These are phyloP conservation scores for Laspeyria flexula DNA, from an alignment of 2,888 invertebrate species.

Conservation along the genomic window DNA sequence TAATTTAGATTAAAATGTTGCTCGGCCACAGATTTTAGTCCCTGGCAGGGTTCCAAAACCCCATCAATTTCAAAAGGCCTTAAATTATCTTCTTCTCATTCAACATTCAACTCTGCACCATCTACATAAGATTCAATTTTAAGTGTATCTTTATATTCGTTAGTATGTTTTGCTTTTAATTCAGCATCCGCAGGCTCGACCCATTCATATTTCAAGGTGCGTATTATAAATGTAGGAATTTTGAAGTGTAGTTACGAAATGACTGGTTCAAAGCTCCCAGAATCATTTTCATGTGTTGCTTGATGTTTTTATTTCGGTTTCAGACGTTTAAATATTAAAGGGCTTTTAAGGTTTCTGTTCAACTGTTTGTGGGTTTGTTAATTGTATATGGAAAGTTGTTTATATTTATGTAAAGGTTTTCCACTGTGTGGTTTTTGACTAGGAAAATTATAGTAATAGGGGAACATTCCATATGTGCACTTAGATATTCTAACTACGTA, in stretches of 20 bases:
- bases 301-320: slow-evolving; percentile 19
- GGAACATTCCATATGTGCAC: too few species aligned
- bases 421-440: background rate
- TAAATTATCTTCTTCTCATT: background rate
- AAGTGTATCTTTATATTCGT: background rate
- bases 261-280: slow-evolving; percentile 16
- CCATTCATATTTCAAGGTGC: slow-evolving; percentile 44
- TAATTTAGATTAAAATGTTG: slow-evolving; percentile 47
- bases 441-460: too few species aligned
- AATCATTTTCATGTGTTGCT: slow-evolving; percentile 20
- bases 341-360: background rate
- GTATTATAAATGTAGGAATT: slow-evolving; percentile 38
- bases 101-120: background rate
- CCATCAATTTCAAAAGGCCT: slow-evolving; percentile 5
- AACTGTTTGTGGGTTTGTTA: background rate
- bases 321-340: slow-evolving; percentile 5
- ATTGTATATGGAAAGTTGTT: background rate
- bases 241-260: slow-evolving; percentile 30
- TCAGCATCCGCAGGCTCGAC: slow-evolving; percentile 16
- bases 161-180: slow-evolving; percentile 22
- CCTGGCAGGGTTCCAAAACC: slow-evolving; percentile 42
- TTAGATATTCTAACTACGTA: too few species aligned
- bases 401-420: background rate
- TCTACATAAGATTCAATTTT: background rate
- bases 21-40: slow-evolving; percentile 45